Base-by-base conservation (phyloP, 2,888 invertebrate species). In the Dinocampus coccinellae region DNA sequence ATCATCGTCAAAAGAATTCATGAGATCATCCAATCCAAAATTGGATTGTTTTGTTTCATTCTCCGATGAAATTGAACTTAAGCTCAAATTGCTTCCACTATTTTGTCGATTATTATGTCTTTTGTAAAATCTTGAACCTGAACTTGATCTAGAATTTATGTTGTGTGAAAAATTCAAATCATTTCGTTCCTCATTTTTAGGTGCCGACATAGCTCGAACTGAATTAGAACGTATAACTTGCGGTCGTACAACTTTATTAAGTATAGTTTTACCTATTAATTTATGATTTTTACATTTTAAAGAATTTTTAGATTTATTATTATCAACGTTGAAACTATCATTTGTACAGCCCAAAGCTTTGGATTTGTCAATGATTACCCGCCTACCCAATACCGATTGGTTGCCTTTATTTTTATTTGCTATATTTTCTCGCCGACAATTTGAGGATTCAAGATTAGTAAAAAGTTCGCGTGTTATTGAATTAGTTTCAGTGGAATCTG, bases 1-100 rank as follows among this genome's bases (percentile, higher is more conserved):
- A 82, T 92, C 91, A 79, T 92, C 92, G 78, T 92, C 92, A 82
- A 92, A 92, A 75, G 92, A 90, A 78, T 91, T 91, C 88, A 92
- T 91, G 81, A 93, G 90, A 85, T 93, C 92, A 82, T 93, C 93
- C 75, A 92, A 89, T 73, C 84, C 73, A 0, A 83, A 86, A 66
- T 82, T 83, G 60, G 85, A 84, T 36, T 84, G 80, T 67, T 85
- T 85, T n/a, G 81, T 75, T 58, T 84, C 84, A 22, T 78, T 26
- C 42, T 85, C 86, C 57, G 76, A 76, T 65, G 84, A 84, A 63
- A 84, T 83, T 1, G 86, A 86, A 70, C 78, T 84, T 7, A 85
- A 73, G 52, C 86, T 86, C 4, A 84, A 74, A 62, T 82, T 84
- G 64, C 85, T 85, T 6, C 79, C 79, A 26, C 78, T 80, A 3